phyloP scores from a whole-genome alignment of 2,797 vertebrate species.

The Perodicticus potto region DNA sequence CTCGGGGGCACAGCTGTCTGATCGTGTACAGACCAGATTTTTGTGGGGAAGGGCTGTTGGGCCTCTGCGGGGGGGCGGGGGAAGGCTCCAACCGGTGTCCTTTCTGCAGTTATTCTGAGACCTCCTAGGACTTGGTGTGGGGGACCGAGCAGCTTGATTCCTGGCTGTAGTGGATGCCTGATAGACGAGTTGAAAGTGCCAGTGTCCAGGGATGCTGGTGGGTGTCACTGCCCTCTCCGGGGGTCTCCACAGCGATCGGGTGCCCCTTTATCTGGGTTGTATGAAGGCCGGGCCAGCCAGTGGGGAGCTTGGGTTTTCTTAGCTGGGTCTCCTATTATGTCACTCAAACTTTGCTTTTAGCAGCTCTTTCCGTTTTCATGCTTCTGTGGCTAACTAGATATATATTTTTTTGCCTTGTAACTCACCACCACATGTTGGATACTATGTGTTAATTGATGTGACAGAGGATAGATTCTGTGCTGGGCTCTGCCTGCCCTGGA shows the following conservation, averaged over 20 bases:
- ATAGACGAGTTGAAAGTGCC: neutral
- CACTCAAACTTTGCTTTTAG: slow-evolving; percentile 62
- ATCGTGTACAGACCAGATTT: neutral
- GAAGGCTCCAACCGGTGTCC: neutral
- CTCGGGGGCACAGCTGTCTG: too few relatives aligned
- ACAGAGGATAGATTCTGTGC: slow-evolving; percentile 20
- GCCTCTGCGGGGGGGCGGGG: neutral
- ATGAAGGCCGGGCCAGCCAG: neutral
- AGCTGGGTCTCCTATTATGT: slow-evolving; percentile 7
- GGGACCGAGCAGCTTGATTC: neutral
- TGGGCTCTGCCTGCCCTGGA: neutral
- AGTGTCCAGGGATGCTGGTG: neutral
- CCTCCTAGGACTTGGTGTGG: neutral
- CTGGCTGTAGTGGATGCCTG: neutral
- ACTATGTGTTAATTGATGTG: neutral
- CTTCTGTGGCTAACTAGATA: neutral
- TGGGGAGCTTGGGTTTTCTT: neutral
- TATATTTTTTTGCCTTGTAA: neutral
- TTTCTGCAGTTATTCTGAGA: neutral
- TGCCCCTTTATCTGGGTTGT: neutral
- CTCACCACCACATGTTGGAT: neutral
- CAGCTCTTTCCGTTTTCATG: neutral
- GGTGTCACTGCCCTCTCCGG: rapidly evolving
- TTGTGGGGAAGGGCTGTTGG: neutral
- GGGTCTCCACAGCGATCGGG: neutral